Base-by-base conservation (phyloP, 2,888 invertebrate genomes). In the Zygothrica quintamaculata region DNA sequence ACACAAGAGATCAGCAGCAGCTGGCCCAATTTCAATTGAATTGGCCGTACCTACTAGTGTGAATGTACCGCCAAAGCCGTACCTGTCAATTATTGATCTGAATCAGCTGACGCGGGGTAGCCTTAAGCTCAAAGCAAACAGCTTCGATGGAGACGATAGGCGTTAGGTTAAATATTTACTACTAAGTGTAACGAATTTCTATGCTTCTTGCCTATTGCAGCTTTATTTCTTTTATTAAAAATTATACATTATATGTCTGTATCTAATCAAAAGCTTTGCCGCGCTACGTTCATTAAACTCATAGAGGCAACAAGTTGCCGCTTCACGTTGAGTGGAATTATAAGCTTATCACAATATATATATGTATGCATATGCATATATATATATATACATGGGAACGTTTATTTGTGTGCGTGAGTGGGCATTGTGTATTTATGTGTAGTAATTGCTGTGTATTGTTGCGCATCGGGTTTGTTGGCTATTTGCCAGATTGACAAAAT, bases 1-100 rank as follows among this genome's bases (percentile, higher is more conserved):
- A 26, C 56, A 50, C 34, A 73, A 80, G 55, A 48, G 73, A 31
- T 36, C 48, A 16, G 53, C 65, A n/a, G 59, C 66, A 39, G 44
- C 65, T 5, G 65, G 65, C 0, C 56, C 60, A 7, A 40, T 72
- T 1, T 52, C 69, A 1, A 75, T 72, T 13, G 88, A 89, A 18
- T 31, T 79, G 9, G 87, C 88, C 1, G 25, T 91, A 31, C 59
- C 79, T 18, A 8, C 64, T 2, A 56, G 58, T 7, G 75, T 81
- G 13, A 91, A 92, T 53, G 90, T 92, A 33, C 90, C 92, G 16
- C 92, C 93, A 4, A 92, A 93, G 84, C 94, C 94, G n/a, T 93
- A 93, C 84, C 92, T 95, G 65, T 93, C 94, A 18, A 94, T 95
- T 77, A 94, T 95, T 69, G 95, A 95, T 92, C 93, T 95, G 87